A percentile compares a stretch with the other conserved stretches of the same genome.
Evolutionary conservation across 92 coral and sea anemone species (phyloP).

Genomic region (Montipora capitata): DNA sequence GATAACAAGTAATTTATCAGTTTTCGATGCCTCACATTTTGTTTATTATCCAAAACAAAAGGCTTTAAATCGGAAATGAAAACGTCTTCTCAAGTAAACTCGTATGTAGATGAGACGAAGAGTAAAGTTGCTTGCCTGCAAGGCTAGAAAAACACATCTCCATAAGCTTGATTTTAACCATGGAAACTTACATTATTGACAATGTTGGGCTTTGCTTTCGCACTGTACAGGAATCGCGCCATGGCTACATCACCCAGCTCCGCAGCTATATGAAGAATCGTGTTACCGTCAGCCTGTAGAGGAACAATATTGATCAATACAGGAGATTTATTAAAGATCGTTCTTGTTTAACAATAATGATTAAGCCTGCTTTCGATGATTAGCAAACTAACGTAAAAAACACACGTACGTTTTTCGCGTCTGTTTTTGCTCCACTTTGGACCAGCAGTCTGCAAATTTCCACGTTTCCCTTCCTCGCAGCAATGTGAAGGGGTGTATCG

Average conservation of each 20-base stretch:
- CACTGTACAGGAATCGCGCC: constrained; percentile 61
- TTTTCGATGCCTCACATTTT: no score
- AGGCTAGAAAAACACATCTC: no score
- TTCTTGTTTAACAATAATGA: neutral
- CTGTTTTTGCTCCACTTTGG: constrained; percentile 76
- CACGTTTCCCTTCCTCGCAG: constrained; percentile 67
- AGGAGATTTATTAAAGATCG: no score
- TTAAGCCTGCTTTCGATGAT: no score
- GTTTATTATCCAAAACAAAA: no score
- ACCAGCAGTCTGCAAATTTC: constrained; percentile 74
- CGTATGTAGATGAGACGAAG: no score
- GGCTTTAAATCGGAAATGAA: no score
- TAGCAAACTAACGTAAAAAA: neutral
- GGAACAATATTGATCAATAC: neutral
- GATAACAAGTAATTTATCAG: no score
- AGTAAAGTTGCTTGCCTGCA: no score
- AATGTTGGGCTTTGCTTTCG: constrained; percentile 75
- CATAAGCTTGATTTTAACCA: neutral
- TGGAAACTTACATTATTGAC: constrained; percentile 67
- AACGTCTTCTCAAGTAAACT: no score
- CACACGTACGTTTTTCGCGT: constrained; percentile 73
- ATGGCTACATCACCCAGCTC: constrained; percentile 77
- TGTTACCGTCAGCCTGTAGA: constrained; percentile 76
- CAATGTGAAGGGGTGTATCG: constrained; percentile 76
- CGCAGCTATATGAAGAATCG: constrained; percentile 79